Evolutionary conservation across 1,140 invertebrate genomes (phyloP), one percentile per base, ranked within the genome.

Genomic region (Aphaenogaster ashmeadi): DNA sequence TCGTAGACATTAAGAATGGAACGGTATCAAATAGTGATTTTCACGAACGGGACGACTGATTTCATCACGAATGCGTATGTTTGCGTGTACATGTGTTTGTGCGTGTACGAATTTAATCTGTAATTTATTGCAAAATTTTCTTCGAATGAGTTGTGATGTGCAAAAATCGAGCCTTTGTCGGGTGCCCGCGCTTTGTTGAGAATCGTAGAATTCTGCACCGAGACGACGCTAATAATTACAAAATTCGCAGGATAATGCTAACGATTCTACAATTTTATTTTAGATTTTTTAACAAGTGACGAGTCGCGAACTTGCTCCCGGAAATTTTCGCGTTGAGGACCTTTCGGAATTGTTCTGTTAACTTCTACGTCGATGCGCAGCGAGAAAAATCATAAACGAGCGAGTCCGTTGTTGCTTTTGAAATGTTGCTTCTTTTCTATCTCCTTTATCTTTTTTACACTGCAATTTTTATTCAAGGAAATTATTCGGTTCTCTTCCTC

Each of bases 311-410:
- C 8, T 41, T n/a, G 36, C 27, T 54, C 21, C 56, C 8, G 15
- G 27, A 0, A 18, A 13, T 8, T 50, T 33, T 54, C 36, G 47
- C n/a, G 13, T 41, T 54, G 54, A 56, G 33, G 38, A 15, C 6
- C 33, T 15, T 67, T 77, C 11, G 66, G 62, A 15, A 47, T 72
- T 64, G n/a, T 72, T 88, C 64, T 21, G 27, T 88, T 88, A 88
- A 21, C 15, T 62, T 78, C 87, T 77, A 64, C n/a, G 50, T 27
- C 27, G 27, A 27, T 27, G 21, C 50, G 13, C 64, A 54, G 38
- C 2, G 50, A 8, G n/a, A 27, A 27, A 27, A 27, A 27, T 0
- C 27, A 27, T 27, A 72, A 78, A 38, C 27, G 36, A 58, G 58
- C 56, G 21, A 62, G 27, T 54, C 62, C 33, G 15, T 60, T 60